Base-by-base conservation (phyloP, 2,113 vertebrate genomes). In the Pimephales promelas region DNA sequence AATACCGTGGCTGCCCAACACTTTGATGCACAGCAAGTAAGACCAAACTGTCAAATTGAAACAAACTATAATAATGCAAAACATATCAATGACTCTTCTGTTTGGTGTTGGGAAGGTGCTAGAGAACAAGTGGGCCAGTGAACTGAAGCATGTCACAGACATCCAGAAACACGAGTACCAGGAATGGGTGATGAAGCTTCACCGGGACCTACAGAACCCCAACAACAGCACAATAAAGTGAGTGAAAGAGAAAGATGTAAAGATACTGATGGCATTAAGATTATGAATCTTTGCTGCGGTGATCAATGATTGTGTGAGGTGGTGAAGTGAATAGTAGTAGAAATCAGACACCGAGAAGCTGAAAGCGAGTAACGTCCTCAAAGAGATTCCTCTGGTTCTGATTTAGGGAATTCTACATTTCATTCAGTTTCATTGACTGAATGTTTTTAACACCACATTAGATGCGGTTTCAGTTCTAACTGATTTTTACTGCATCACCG, bases 81-180 rank as follows among this genome's bases (percentile, higher is more conserved):
- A 47, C 24, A 64, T 47, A 11, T 52, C 20, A 34, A n/a, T 16
- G 45, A 49, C 22, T 82, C 0, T 1, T 84, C 22, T 57, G 20
- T 45, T 73, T 61, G 14, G 26, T 87, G 10, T 70, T 54, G 5
- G 24, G 62, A 68, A 99, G 98, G 96, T 95, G 61, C 89, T 99
- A 90, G 98, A 99, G 89, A 98, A 96, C 90, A 99, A 97, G 83
- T 99, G 97, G 97, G 94, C 94, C 76, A 98, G 92, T 91, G 98
- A 99, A 91, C 90, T 98, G 79, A 98, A 97, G 87, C 98, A 99
- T 11, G 95, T 98, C 8, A 96, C 96, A 1, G 92, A 93, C 47
- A 99, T 99, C 87, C 97, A 99, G 86, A 99, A 99, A 86, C 97
- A 98, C 47, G 98, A 99, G 73, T 99, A 99, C 90, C 98, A 98